phyloP scores from a whole-genome alignment of 1,140 invertebrate genomes.

The Carcinoscorpius rotundicauda region DNA sequence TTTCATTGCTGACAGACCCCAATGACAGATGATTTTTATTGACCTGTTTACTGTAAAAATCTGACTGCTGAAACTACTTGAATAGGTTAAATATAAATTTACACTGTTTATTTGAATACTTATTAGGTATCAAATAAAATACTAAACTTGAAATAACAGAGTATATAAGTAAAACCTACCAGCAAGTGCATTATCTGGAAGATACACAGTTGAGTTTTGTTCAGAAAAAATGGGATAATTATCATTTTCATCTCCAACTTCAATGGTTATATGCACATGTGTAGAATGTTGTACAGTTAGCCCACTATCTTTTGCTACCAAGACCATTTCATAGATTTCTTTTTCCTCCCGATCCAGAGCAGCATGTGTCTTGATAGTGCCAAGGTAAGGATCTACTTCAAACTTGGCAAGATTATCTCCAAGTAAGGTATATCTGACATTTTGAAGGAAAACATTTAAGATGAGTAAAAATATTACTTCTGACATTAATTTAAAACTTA shows the following conservation, averaged over 20 bases:
- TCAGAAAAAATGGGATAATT: slow-evolving; percentile 65
- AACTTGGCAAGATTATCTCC: slow-evolving; percentile 18
- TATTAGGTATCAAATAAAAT: no score
- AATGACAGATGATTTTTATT: no score
- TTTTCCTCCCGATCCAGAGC: slow-evolving; percentile 44
- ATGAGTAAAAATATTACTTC: no score
- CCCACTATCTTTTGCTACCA: slow-evolving; percentile 76
- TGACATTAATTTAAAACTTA: no score
- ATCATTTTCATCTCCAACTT: slow-evolving; percentile 71
- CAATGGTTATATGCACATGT: slow-evolving; percentile 60
- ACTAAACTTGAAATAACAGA: no score
- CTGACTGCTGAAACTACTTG: no score
- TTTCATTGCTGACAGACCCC: no score
- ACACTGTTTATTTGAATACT: no score
- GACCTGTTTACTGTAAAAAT: no score
- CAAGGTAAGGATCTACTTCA: slow-evolving; percentile 23
- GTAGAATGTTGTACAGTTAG: slow-evolving; percentile 15
- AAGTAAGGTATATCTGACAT: slow-evolving; percentile 12
- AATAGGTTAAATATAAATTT: no score
- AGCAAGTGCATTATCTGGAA: slow-evolving; percentile 58
- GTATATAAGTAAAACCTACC: slow-evolving; percentile 34
- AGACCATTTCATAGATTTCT: slow-evolving; percentile 57
- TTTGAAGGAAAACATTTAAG: no score
- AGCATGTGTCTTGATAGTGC: slow-evolving; percentile 30
- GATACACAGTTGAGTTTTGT: slow-evolving; percentile 55